Conservation (phyloP, 1,140 invertebrate species). For the Atta cephalotes region DNA sequence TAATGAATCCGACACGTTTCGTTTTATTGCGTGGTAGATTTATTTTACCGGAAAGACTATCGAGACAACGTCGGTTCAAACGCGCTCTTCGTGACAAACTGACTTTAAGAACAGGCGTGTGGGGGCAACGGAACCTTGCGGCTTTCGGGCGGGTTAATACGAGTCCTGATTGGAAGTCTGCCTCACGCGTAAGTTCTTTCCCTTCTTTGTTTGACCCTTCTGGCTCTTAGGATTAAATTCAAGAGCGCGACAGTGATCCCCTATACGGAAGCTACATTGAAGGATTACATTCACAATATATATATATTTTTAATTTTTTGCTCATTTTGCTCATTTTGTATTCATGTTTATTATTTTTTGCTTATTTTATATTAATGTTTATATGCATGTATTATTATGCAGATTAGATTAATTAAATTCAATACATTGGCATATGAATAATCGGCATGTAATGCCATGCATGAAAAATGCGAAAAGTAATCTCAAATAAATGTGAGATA, state of each 20-base stretch:
- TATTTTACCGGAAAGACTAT: conserved; percentile 59
- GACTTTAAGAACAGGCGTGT: conserved; percentile 65
- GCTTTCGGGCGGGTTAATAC: conserved; percentile 75
- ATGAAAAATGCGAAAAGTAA: conserved; percentile 9
- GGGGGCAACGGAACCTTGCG: conserved; percentile 74
- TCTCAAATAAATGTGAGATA: neutral
- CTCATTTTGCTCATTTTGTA: neutral
- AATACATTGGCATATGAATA: neutral
- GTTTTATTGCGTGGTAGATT: conserved; percentile 35
- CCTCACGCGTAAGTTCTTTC: conserved; percentile 61
- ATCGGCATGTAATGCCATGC: neutral
- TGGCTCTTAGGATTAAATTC: conserved; percentile 29
- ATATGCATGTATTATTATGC: neutral
- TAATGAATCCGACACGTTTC: neutral
- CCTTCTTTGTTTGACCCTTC: conserved; percentile 64
- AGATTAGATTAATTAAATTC: neutral
- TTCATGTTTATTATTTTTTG: neutral
- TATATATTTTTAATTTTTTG: neutral
- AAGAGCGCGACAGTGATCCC: conserved; percentile 18
- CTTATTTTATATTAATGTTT: neutral
- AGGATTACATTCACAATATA: neutral
- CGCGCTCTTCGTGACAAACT: conserved; percentile 79
- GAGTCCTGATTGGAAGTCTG: conserved; percentile 75
- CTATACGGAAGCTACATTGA: conserved; percentile 1
- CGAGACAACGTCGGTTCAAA: conserved; percentile 69